These are phyloP conservation scores for Caenorhabditis sp. DNA, from an alignment of 2,888 invertebrate species.

Conservation along the genomic window DNA sequence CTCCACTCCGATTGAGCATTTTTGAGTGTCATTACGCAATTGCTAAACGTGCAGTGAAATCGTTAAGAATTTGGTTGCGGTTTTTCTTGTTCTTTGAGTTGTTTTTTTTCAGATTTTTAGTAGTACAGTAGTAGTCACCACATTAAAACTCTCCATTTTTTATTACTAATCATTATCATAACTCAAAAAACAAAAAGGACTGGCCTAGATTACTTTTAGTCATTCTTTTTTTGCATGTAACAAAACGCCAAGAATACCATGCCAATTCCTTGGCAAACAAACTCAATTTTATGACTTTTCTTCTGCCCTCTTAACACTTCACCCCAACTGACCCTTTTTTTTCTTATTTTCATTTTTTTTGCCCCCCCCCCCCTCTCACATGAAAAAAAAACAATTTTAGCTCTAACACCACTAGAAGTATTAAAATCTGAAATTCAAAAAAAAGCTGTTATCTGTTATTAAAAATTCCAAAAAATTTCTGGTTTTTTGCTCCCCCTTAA, in stretches of 20 bases:
- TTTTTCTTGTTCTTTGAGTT: not conserved
- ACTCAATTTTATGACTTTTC: conserved; percentile 20
- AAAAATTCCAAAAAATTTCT: conserved; percentile 12
- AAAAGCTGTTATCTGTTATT: conserved; percentile 28
- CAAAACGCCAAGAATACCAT: conserved; percentile 13
- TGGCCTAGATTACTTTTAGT: too few species aligned
- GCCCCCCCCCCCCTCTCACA: too few species aligned
- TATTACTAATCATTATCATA: conserved; percentile 7
- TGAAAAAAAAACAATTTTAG: too few species aligned
- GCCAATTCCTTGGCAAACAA: conserved; percentile 27
- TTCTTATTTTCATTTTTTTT: not conserved
- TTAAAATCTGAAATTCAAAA: conserved; percentile 27
- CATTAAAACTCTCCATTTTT: too few species aligned
- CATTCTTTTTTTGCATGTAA: too few species aligned
- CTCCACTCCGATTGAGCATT: conserved; percentile 36
- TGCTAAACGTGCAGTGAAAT: not conserved
- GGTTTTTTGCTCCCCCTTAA: conserved; percentile 12
- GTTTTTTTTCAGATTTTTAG: too few species aligned
- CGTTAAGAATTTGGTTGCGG: too few species aligned
- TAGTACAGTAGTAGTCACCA: too few species aligned
- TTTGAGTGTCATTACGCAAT: conserved; percentile 12
- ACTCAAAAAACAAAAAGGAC: too few species aligned
- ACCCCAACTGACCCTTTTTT: not conserved
- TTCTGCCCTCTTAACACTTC: not conserved
- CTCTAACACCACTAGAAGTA: too few species aligned